These are phyloP conservation scores for Melanerpes aurifrons DNA, from an alignment of 2,113 vertebrate genomes.

Conservation along the genomic window DNA sequence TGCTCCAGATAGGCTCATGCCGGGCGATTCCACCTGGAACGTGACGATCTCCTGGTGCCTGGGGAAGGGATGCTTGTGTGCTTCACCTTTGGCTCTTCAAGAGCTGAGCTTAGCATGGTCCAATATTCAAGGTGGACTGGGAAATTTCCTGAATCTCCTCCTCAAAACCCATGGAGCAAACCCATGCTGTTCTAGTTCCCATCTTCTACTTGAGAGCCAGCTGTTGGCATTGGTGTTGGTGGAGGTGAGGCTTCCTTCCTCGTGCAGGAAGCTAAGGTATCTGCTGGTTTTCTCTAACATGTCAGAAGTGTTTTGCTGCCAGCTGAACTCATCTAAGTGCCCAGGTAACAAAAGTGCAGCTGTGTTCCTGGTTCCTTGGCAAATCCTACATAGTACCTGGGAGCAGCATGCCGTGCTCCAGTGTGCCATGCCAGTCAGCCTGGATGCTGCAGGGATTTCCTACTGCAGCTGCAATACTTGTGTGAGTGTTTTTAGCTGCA, in stretches of 20 bases:
- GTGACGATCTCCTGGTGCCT: not conserved
- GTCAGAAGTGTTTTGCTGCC: not conserved
- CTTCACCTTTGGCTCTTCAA: not conserved
- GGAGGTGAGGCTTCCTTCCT: not conserved
- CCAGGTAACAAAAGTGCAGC: not conserved
- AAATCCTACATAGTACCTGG: not conserved
- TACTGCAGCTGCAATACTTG: not conserved
- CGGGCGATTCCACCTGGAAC: not conserved
- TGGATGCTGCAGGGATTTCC: not conserved
- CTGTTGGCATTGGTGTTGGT: not conserved
- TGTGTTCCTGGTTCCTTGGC: not conserved
- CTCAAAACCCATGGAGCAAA: not conserved
- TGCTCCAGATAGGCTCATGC: not conserved
- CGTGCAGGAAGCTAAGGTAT: not conserved
- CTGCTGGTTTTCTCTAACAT: not conserved
- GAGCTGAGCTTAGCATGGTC: not conserved
- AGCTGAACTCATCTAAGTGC: not conserved
- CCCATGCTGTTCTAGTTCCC: not conserved
- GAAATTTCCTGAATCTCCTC: not conserved
- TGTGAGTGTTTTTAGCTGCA: not conserved
- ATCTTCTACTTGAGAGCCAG: not conserved
- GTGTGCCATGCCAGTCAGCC: not conserved
- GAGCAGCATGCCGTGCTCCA: not conserved
- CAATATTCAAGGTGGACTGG: not conserved
- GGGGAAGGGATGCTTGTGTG: not conserved